Base-by-base conservation (phyloP, 2,797 vertebrate genomes). In the Pteropus rufus region DNA sequence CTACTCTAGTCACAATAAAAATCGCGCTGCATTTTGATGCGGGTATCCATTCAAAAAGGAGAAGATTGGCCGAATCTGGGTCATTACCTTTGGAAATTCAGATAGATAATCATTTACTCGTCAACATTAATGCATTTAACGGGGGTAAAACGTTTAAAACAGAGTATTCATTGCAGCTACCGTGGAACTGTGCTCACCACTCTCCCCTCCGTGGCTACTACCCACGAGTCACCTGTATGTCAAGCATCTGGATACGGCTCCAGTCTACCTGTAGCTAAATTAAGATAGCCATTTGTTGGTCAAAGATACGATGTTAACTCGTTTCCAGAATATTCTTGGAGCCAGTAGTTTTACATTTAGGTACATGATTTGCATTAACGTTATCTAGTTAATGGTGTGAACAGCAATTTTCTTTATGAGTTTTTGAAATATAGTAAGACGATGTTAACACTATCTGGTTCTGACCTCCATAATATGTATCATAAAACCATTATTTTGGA, bases 51-150 rank as follows among this genome's bases (percentile, higher is more conserved):
- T 95, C n/a, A 49, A 39, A 79, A 81, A 41, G 16, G 15, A 52
- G 95, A 60, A 41, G 49, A 16, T 10, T 81, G 81, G 69, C 67
- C 90, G 94, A 77, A 93, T 97, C 94, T 96, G 83, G 72, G 87
- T 90, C 84, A 96, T 95, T 82, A 81, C 65, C 88, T 84, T 73
- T 92, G 93, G 56, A 96, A 95, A 94, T 79, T 93, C 93, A 94
- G 89, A 94, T 56, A 85, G 91, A 91, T 86, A 96, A 95, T 94
- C 67, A 75, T 54, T 95, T 95, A 90, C 34, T 92, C 95, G 88
- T 96, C 95, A 96, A 97, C 97, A 94, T 97, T 97, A 97, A 96
- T 96, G 76, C 12, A 41, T 84, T 87, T 95, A 96, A 96, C 92
- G 89, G 94, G 83, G 56, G 72, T 56, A 90, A 97, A 94, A 75